Evolutionary conservation across 1,140 invertebrate genomes (phyloP).

Genomic region (Periplaneta americana): DNA sequence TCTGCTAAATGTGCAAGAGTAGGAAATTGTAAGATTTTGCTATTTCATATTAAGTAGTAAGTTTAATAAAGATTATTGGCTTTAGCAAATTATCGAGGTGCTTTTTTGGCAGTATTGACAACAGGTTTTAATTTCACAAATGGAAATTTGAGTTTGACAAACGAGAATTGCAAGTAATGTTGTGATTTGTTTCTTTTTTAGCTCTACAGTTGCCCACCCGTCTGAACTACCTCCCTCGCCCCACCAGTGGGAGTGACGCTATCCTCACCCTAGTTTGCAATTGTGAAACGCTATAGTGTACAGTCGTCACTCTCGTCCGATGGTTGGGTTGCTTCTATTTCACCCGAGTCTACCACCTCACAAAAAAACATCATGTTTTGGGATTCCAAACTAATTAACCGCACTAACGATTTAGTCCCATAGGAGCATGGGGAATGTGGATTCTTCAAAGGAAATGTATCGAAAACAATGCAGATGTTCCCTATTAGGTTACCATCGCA

Average conservation of each 20-base stretch:
- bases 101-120: neutral
- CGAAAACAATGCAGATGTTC: no score
- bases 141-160: neutral
- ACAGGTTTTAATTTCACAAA: neutral
- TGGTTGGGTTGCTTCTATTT: neutral
- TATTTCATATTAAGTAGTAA: no score
- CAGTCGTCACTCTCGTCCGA: neutral
- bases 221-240: constrained; percentile 95
- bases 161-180: neutral
- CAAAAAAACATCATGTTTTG: neutral
- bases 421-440: neutral
- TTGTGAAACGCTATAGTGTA: constrained; percentile 10
- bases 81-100: neutral
- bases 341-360: neutral
- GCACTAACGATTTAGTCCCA: neutral
- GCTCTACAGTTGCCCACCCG: constrained; percentile 94
- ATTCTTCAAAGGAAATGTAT: no score
- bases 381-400: neutral
- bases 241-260: constrained; percentile 87
- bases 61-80: no score
- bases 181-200: constrained; percentile 47
- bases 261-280: constrained; percentile 25
- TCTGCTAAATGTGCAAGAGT: neutral
- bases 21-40: neutral
- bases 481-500: neutral